phyloP scores from a whole-genome alignment of 2,797 vertebrate species.

The Staurois parvus region DNA sequence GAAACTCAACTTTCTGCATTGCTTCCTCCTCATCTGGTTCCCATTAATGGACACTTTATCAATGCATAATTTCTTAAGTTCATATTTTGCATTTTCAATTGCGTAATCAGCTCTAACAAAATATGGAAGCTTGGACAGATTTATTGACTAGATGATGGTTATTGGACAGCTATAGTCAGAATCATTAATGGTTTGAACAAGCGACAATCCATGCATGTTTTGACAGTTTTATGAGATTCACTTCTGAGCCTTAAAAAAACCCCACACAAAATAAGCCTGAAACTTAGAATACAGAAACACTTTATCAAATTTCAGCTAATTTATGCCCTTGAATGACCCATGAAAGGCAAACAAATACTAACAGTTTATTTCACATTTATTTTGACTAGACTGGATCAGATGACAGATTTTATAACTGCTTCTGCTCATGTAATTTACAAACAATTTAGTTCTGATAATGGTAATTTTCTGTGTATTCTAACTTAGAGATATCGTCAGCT shows the following conservation, averaged over 20 bases:
- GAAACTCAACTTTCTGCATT: slow-evolving; percentile 18
- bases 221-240: slow-evolving; percentile 49
- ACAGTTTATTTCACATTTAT: background rate
- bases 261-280: slow-evolving; percentile 8
- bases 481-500: background rate
- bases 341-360: slow-evolving; percentile 43
- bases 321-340: slow-evolving; percentile 36
- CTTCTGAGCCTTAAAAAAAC: background rate
- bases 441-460: background rate
- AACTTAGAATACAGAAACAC: slow-evolving; percentile 20
- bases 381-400: background rate
- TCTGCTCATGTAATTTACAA: background rate
- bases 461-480: background rate
- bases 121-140: slow-evolving; percentile 38
- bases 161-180: slow-evolving; percentile 34
- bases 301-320: slow-evolving; percentile 42
- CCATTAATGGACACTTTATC: slow-evolving; percentile 56
- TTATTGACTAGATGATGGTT: slow-evolving; percentile 43
- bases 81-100: slow-evolving; percentile 52
- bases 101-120: slow-evolving; percentile 34
- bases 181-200: slow-evolving; percentile 52
- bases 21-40: slow-evolving; percentile 17
- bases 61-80: slow-evolving; percentile 54
- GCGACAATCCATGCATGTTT: slow-evolving; percentile 31
- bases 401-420: slow-evolving; percentile 7